phyloP scores from a whole-genome alignment of 1,140 invertebrate species.

The Scaptomyza graminum region DNA sequence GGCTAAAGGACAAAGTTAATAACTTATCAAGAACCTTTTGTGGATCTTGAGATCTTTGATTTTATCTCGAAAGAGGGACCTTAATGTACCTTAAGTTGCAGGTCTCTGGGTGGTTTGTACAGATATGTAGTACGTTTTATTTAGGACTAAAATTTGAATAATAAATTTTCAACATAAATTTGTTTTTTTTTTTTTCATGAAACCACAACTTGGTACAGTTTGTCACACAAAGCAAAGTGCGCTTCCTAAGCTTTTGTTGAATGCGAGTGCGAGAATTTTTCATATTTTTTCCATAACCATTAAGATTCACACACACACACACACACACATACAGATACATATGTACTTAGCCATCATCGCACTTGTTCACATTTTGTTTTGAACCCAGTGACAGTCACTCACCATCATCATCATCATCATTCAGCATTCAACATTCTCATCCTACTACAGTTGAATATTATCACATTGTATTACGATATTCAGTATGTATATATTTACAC shows the following conservation, averaged over 20 bases:
- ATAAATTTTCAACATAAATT: conserved; percentile 4
- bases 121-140: background rate
- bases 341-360: conserved; percentile 23
- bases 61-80: too few relatives aligned
- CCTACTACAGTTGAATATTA: conserved; percentile 57
- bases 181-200: background rate
- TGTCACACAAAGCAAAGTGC: conserved; percentile 48
- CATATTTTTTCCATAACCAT: conserved; percentile 78
- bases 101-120: too few relatives aligned
- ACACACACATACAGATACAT: conserved; percentile 28
- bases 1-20: conserved; percentile 23
- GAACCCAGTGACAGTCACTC: conserved; percentile 57
- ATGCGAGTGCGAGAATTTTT: conserved; percentile 47
- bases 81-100: too few relatives aligned
- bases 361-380: conserved; percentile 58
- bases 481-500: conserved; percentile 17
- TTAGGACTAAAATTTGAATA: background rate
- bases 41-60: conserved; percentile 13
- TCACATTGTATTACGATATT: conserved; percentile 76
- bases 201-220: conserved; percentile 61
- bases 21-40: conserved; percentile 6
- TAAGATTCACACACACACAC: conserved; percentile 42
- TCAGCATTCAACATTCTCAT: conserved; percentile 25
- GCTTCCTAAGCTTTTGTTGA: conserved; percentile 64
- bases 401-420: conserved; percentile 41